These are phyloP conservation scores for Melipona beecheii DNA, from an alignment of 2,888 invertebrate genomes.

Conservation along the genomic window DNA sequence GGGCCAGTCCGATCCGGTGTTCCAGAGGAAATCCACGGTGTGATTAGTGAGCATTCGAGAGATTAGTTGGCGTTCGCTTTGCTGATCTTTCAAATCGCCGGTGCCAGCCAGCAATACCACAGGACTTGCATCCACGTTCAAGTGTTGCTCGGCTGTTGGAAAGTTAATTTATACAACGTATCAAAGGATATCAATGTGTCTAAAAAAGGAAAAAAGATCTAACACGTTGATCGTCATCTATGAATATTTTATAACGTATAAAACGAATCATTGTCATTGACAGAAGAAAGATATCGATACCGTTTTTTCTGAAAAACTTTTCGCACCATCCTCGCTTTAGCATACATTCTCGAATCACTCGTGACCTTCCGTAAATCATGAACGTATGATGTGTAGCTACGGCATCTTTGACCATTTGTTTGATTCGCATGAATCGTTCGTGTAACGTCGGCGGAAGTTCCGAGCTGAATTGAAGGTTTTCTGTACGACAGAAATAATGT, in stretches of 20 bases:
- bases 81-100: conserved; percentile 78
- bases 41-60: conserved; percentile 92
- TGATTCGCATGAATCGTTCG: conserved; percentile 78
- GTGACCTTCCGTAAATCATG: conserved; percentile 81
- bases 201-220: no score
- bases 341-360: conserved; percentile 80
- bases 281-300: no score
- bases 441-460: conserved; percentile 73
- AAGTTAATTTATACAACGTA: neutral
- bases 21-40: conserved; percentile 95
- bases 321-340: conserved; percentile 81
- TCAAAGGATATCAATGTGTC: no score
- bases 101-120: conserved; percentile 77
- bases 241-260: no score
- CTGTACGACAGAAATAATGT: conserved; percentile 11
- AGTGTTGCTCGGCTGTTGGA: conserved; percentile 68
- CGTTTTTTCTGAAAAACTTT: conserved; percentile 74
- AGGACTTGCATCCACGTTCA: conserved; percentile 77
- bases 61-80: conserved; percentile 83
- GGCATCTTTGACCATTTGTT: conserved; percentile 79
- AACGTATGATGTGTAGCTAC: conserved; percentile 78
- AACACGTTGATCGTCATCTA: no score
- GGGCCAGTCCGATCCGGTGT: conserved; percentile 92
- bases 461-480: neutral
- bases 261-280: no score